phyloP scores from a whole-genome alignment of 2,888 invertebrate genomes.

The Lasioglossum pauxillum region DNA sequence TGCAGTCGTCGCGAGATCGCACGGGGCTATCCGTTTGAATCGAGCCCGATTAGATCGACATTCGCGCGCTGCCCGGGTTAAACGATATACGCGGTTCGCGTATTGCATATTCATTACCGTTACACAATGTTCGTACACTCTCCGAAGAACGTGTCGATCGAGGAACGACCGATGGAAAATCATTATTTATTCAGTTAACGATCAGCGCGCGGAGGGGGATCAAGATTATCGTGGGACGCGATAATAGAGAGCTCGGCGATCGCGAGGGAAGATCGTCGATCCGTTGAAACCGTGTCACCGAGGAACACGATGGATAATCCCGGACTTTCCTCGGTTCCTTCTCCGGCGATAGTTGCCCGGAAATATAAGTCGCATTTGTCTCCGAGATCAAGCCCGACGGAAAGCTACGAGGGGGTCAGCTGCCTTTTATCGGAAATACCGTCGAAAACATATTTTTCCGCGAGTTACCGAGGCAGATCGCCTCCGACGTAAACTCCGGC shows the following conservation, averaged over 20 bases:
- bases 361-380: conserved; percentile 46
- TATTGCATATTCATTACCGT: conserved; percentile 19
- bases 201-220: background rate
- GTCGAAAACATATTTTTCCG: conserved; percentile 68
- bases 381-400: conserved; percentile 25
- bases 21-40: conserved; percentile 15
- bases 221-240: background rate
- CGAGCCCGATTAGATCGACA: conserved; percentile 32
- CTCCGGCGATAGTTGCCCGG: conserved; percentile 24
- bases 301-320: conserved; percentile 1
- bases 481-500: conserved; percentile 8
- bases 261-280: background rate
- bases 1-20: conserved; percentile 13
- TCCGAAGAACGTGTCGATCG: background rate
- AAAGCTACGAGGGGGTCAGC: conserved; percentile 42
- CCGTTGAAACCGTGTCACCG: conserved; percentile 5
- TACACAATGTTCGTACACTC: background rate
- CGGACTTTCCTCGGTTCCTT: background rate
- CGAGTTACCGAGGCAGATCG: conserved; percentile 16
- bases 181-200: background rate
- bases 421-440: conserved; percentile 60
- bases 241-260: background rate
- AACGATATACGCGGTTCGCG: conserved; percentile 14
- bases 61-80: background rate
- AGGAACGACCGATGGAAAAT: background rate